Base-by-base conservation (phyloP, 1,140 invertebrate species). In the Drepana arcuata region DNA sequence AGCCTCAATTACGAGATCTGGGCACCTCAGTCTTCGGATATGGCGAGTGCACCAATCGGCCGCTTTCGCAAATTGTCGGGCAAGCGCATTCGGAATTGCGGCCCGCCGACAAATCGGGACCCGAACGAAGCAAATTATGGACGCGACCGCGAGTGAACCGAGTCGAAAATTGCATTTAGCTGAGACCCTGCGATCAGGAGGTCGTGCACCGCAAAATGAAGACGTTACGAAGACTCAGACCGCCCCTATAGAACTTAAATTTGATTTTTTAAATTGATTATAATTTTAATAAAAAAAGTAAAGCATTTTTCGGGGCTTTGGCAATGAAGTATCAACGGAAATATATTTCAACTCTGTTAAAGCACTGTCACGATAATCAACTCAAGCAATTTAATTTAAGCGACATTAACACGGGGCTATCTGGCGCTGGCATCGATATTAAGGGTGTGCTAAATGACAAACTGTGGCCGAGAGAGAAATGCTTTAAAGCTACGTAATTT, bases 211-310 rank as follows among this genome's bases (percentile, higher is more conserved):
- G 43, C 47, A 59, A 77, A 79, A 79, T 81, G 72, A 78, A 79
- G 70, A 82, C 61, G 65, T 82, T 78, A 70, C 72, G 55, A 60
- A 60, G 72, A 67, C 54, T 67, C 59, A 59, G 60, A 42, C 50
- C 39, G 49, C 46, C 33, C 55, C 67, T 64, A 60, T 62, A 58
- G 46, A 70, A 68, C n/a, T n/a, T n/a, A n/a, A n/a, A n/a, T n/a
- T n/a, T n/a, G n/a, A n/a, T n/a, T n/a, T n/a, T n/a, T n/a, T 74
- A 71, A 70, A 75, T 82, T 82, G 70, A 79, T 74, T 82, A 67
- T 78, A 72, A 77, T 78, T 72, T 74, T 65, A 72, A 69, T 64
- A 65, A 13, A 37, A 13, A 37, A 14, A 28, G 11, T 14, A 32
- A 18, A 41, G 15, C 38, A 33, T 27, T 33, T 2, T 18, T 6